Evolutionary conservation across 2,113 vertebrate species (phyloP).

Genomic region (Empidonax alnorum): DNA sequence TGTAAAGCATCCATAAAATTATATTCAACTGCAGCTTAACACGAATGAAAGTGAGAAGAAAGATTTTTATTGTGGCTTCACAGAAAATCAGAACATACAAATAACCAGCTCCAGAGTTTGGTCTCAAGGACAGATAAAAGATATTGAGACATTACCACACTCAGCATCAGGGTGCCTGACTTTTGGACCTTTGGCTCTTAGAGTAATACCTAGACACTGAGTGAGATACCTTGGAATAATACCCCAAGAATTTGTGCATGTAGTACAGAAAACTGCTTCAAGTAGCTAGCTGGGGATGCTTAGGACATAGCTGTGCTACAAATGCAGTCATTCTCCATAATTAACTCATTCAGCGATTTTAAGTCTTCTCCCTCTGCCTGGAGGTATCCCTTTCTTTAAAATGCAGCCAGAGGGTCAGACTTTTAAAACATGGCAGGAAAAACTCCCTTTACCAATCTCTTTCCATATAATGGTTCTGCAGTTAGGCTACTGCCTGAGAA

Average conservation of each 20-base stretch:
- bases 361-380: background rate
- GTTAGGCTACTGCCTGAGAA: background rate
- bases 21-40: background rate
- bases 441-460: background rate
- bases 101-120: background rate
- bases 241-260: accelerated
- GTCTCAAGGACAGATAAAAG: background rate
- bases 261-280: background rate
- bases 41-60: background rate
- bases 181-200: background rate
- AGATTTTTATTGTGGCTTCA: background rate
- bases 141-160: background rate
- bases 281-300: background rate
- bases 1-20: background rate
- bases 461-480: background rate
- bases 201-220: background rate
- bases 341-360: background rate
- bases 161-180: background rate
- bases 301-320: background rate
- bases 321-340: background rate
- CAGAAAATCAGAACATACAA: background rate
- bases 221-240: background rate
- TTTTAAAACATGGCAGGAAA: background rate
- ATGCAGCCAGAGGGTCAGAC: background rate
- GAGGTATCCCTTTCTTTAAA: background rate